Conservation (phyloP, 2,888 invertebrate species). For the Brachypterus glaber region DNA sequence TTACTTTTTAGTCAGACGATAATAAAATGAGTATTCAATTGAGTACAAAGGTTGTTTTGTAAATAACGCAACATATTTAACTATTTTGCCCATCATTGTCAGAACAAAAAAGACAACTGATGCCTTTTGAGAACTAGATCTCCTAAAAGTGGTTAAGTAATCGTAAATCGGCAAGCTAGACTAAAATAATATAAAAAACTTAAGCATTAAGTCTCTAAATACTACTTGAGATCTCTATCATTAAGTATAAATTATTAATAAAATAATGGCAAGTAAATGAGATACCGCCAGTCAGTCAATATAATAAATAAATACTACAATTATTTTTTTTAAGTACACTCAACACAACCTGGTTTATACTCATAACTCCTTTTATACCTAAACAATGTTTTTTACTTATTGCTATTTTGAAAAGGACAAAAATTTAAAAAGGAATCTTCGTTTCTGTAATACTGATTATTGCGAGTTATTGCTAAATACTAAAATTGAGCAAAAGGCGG, state of each 20-base stretch:
- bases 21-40: too few relatives aligned
- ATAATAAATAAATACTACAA: slow-evolving; percentile 17
- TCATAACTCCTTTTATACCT: slow-evolving; percentile 17
- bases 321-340: slow-evolving; percentile 26
- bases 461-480: slow-evolving; percentile 47
- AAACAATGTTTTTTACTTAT: slow-evolving; percentile 21
- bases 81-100: too few relatives aligned
- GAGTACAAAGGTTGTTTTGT: too few relatives aligned
- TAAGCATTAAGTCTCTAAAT: too few relatives aligned
- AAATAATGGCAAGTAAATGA: slow-evolving; percentile 2
- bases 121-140: too few relatives aligned
- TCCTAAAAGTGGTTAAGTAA: too few relatives aligned
- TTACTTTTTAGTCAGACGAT: too few relatives aligned
- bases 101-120: too few relatives aligned
- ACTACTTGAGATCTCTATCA: slow-evolving; percentile 7
- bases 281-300: slow-evolving; percentile 6
- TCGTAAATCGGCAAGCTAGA: too few relatives aligned
- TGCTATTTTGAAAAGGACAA: slow-evolving; percentile 28
- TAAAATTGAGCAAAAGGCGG: slow-evolving; percentile 36
- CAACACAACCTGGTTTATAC: slow-evolving; percentile 26
- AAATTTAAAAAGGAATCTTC: slow-evolving; percentile 16
- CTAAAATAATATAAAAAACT: too few relatives aligned
- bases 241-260: slow-evolving; percentile 6
- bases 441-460: slow-evolving; percentile 42
- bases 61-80: too few relatives aligned